These are phyloP conservation scores for Agrotis puta DNA, from an alignment of 2,888 invertebrate species.

Conservation along the genomic window DNA sequence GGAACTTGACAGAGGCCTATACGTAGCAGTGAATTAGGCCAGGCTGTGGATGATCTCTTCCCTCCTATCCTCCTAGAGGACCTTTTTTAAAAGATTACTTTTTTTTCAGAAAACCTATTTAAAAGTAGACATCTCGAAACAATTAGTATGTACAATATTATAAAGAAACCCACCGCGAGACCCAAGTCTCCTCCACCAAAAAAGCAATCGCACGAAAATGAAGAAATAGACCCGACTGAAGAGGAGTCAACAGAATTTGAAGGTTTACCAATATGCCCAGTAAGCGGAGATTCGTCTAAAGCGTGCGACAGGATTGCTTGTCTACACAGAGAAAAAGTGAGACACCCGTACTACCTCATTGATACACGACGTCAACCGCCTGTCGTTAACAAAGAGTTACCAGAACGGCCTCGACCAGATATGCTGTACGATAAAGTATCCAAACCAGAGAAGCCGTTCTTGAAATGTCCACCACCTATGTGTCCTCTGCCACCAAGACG, in stretches of 20 bases:
- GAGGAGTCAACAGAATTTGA: conserved; percentile 68
- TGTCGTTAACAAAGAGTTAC: conserved; percentile 70
- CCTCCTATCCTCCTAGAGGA: no score
- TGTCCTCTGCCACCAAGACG: conserved; percentile 62
- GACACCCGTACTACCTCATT: conserved; percentile 63
- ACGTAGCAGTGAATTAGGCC: no score
- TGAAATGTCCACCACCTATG: not conserved
- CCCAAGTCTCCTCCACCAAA: not conserved
- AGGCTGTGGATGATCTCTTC: not conserved
- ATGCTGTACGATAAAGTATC: conserved; percentile 6
- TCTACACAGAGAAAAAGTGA: conserved; percentile 79
- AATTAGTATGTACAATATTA: conserved; percentile 16
- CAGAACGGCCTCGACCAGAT: conserved; percentile 16
- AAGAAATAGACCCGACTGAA: conserved; percentile 37
- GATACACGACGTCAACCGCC: conserved; percentile 64
- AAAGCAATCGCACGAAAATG: conserved; percentile 68
- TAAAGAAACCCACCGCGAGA: not conserved
- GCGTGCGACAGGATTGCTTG: conserved; percentile 70
- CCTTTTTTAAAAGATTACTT: not conserved
- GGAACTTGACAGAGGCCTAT: no score
- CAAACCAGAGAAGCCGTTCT: conserved; percentile 55
- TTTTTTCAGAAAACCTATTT: not conserved
- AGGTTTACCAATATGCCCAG: conserved; percentile 78
- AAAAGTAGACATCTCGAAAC: not conserved
- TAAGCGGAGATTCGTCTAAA: conserved; percentile 61